Evolutionary conservation across 1,140 invertebrate genomes (phyloP).

Genomic region (Alviniconcha marisindica): DNA sequence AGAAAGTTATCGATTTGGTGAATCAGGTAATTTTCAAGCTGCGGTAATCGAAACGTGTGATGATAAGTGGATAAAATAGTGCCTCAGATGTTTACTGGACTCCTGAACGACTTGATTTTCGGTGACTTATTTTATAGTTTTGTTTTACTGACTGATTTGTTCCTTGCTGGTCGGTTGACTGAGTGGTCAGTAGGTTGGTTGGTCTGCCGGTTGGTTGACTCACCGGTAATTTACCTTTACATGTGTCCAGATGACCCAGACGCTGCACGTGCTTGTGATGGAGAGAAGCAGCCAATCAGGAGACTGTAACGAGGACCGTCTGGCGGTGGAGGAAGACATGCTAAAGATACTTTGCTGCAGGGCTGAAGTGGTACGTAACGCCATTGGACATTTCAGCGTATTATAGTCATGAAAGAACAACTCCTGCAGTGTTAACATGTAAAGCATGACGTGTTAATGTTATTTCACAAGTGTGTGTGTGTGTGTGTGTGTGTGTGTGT

Average conservation of each 20-base stretch:
- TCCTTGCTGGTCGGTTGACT: too few species aligned
- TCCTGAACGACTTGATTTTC: neutral
- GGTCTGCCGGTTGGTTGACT: neutral
- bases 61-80: too few species aligned
- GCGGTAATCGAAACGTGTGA: too few species aligned
- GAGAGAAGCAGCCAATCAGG: constrained; percentile 50
- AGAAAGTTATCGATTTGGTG: constrained; percentile 46
- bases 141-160: neutral
- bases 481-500: too few species aligned
- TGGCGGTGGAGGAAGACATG: constrained; percentile 54
- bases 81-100: too few species aligned
- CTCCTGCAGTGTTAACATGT: too few species aligned
- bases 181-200: too few species aligned
- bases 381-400: too few species aligned
- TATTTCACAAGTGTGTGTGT: too few species aligned
- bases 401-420: too few species aligned
- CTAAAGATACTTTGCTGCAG: constrained; percentile 57
- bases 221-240: neutral
- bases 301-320: constrained; percentile 43
- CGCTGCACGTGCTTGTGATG: constrained; percentile 45
- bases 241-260: constrained; percentile 48
- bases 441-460: too few species aligned
- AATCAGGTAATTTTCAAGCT: constrained; percentile 46
- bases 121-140: neutral
- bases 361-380: constrained; percentile 59